phyloP scores from a whole-genome alignment of 1,140 invertebrate species.

The Drosophila baimaii region DNA sequence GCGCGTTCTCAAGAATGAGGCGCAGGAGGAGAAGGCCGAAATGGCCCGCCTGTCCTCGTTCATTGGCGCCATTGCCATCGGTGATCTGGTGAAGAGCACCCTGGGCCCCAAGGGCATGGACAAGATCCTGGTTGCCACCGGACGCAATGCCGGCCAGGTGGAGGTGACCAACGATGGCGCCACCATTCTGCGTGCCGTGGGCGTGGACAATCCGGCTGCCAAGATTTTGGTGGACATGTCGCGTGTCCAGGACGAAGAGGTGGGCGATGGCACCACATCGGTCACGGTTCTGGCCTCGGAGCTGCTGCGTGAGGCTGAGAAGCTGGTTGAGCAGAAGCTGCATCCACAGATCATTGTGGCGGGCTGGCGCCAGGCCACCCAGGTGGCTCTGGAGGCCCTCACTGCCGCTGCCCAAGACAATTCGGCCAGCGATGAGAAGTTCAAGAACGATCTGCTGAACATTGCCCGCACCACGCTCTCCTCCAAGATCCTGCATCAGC shows the following conservation, averaged over 20 bases:
- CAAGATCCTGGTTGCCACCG: conserved; percentile 96
- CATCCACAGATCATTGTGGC: conserved; percentile 99
- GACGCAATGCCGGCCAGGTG: conserved; percentile 92
- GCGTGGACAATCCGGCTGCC: conserved; percentile 99
- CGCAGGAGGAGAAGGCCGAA: conserved; percentile 99
- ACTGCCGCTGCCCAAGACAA: conserved; percentile 91
- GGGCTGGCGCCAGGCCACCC: conserved; percentile 95
- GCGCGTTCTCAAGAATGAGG: conserved; percentile 96
- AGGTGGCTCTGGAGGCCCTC: conserved; percentile 93
- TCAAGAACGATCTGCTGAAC: conserved; percentile 96
- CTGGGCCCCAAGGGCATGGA: conserved; percentile 99
- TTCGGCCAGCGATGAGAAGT: conserved; percentile 90
- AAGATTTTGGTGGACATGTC: conserved; percentile 99
- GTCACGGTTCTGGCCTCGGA: conserved; percentile 99
- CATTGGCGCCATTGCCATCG: conserved; percentile 98
- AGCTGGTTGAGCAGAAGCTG: conserved; percentile 96
- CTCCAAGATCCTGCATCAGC: conserved; percentile 98
- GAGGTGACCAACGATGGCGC: conserved; percentile 99
- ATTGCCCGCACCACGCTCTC: conserved; percentile 99
- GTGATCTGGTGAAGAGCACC: conserved; percentile 98
- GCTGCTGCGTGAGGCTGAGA: conserved; percentile 97
- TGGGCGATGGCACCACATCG: conserved; percentile 99
- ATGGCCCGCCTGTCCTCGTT: conserved; percentile 97
- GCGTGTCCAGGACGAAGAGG: conserved; percentile 99
- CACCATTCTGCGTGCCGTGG: conserved; percentile 98